A percentile compares a stretch with the other conserved stretches of the same genome.
Evolutionary conservation across 2,113 vertebrate genomes (phyloP).

Genomic region (Tupaia chinensis): DNA sequence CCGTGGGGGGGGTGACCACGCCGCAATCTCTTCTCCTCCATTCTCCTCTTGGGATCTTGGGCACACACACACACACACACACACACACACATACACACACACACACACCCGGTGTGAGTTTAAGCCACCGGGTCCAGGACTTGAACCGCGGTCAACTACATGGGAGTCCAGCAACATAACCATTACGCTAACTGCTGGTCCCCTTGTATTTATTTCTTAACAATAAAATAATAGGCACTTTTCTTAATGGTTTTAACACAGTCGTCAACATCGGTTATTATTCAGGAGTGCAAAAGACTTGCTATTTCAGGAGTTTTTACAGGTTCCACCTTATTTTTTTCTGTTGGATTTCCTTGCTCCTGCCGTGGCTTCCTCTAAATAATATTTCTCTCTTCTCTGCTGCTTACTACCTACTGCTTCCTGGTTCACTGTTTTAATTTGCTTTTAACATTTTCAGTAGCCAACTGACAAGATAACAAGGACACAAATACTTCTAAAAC

Average conservation of each 20-base stretch:
- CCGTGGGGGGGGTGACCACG: no score
- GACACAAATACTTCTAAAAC: constrained; percentile 45
- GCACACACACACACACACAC: no score
- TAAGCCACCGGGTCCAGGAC: no score
- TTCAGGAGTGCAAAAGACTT: background rate
- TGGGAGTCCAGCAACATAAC: no score
- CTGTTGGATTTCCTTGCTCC: background rate
- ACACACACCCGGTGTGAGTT: no score
- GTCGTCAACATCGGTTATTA: background rate
- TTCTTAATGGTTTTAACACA: constrained; percentile 19
- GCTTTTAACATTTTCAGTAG: constrained; percentile 15
- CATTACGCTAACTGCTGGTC: no score
- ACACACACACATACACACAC: no score
- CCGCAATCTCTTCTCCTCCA: no score
- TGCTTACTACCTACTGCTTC: background rate
- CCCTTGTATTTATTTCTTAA: background rate
- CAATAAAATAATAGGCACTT: background rate
- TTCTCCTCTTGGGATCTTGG: no score
- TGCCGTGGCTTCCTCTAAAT: background rate
- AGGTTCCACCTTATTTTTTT: background rate
- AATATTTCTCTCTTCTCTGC: background rate
- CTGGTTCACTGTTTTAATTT: constrained; percentile 18
- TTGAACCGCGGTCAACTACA: no score
- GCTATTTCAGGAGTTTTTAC: background rate
- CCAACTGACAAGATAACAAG: constrained; percentile 11